Conservation (phyloP, 2,113 vertebrate genomes). For the Loxodonta africana region DNA sequence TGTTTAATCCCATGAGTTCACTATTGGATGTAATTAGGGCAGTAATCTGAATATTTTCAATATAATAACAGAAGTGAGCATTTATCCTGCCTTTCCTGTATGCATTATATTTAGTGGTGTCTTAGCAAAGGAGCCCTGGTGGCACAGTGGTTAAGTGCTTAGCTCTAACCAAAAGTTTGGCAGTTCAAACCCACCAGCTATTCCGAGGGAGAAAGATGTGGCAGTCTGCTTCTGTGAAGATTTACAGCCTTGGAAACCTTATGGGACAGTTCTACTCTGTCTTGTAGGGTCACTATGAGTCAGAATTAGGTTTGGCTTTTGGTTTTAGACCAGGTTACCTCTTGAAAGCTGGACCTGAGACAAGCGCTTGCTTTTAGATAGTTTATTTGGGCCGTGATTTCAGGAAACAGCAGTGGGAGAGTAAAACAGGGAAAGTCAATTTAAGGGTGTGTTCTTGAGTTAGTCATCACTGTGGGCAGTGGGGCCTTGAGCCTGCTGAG, state of each 20-base stretch:
- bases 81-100: conserved; percentile 62
- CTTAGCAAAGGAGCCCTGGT: not conserved
- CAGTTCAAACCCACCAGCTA: not conserved
- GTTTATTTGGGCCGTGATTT: conserved; percentile 70
- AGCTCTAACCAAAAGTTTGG: not conserved
- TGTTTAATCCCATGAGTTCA: not conserved
- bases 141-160: not conserved
- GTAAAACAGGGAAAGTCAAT: conserved; percentile 50
- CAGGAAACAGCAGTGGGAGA: conserved; percentile 68
- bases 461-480: conserved; percentile 36
- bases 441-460: conserved; percentile 40
- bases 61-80: conserved; percentile 47
- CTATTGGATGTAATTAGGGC: not conserved
- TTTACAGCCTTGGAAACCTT: too few species aligned
- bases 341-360: conserved; percentile 69
- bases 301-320: too few species aligned
- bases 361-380: conserved; percentile 66
- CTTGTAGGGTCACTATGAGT: too few species aligned
- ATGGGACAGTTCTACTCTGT: too few species aligned
- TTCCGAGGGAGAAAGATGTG: not conserved
- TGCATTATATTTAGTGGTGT: conserved; percentile 52
- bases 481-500: not conserved
- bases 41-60: conserved; percentile 53
- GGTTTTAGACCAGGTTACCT: conserved; percentile 46
- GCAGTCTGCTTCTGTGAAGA: not conserved